Percentiles rank a stretch among this genome's conserved stretches.
phyloP scores from a whole-genome alignment of 2,797 vertebrate genomes.

The Ctenosaura bakeri region DNA sequence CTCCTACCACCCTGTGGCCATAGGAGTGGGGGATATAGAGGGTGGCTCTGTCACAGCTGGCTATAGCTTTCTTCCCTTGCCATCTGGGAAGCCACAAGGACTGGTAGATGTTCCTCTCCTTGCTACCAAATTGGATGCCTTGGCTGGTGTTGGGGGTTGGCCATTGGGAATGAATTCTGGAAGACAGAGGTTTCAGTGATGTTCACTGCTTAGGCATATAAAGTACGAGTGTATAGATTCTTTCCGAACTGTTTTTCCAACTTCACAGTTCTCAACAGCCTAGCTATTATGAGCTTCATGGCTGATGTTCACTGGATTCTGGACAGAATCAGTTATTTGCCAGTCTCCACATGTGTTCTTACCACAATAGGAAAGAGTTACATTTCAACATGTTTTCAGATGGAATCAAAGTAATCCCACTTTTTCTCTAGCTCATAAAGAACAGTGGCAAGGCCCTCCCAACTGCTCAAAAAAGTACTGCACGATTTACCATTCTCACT shows the following conservation, averaged over 20 bases:
- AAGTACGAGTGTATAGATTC: too few relatives aligned
- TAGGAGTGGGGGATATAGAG: too few relatives aligned
- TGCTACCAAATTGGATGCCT: too few relatives aligned
- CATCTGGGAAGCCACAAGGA: too few relatives aligned
- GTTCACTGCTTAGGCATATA: too few relatives aligned
- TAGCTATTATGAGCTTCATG: neutral
- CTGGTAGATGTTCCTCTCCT: too few relatives aligned
- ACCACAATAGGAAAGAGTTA: neutral
- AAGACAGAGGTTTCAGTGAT: too few relatives aligned
- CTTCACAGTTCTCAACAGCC: neutral
- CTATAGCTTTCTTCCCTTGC: too few relatives aligned
- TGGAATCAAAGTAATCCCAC: neutral
- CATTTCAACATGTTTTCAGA: neutral
- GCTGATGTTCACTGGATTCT: neutral
- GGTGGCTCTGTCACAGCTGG: too few relatives aligned
- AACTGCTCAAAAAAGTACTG: neutral
- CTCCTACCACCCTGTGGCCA: too few relatives aligned
- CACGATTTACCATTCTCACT: conserved; percentile 51
- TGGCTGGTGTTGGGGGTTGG: too few relatives aligned
- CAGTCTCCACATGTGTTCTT: neutral
- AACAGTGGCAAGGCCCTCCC: neutral
- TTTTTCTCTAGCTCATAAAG: conserved; percentile 1
- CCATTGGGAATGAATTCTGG: too few relatives aligned
- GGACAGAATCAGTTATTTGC: neutral
- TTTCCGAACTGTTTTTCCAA: neutral